A percentile compares a stretch with the other conserved stretches of the same genome.
Evolutionary conservation across 2,113 vertebrate species (phyloP).

Genomic region (Tretioscincus oriximinensis): DNA sequence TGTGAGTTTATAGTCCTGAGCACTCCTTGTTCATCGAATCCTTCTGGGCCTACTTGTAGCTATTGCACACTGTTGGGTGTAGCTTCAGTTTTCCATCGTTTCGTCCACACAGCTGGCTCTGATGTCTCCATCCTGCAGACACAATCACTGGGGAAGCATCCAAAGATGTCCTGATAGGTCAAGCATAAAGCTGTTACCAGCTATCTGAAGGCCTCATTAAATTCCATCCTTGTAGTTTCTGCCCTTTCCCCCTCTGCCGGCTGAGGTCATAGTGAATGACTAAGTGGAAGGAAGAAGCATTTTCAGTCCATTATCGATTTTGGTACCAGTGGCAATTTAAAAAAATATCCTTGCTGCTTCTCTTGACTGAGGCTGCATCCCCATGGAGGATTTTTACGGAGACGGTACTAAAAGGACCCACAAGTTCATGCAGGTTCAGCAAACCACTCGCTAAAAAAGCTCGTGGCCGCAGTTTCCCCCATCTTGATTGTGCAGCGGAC

Average conservation of each 20-base stretch:
- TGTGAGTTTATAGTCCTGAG: slow-evolving; percentile 36
- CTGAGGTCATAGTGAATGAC: background rate
- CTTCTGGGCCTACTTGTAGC: slow-evolving; percentile 52
- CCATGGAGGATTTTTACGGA: too few relatives aligned
- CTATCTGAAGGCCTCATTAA: background rate
- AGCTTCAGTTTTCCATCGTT: slow-evolving; percentile 53
- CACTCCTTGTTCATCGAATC: slow-evolving; percentile 54
- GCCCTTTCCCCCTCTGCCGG: background rate
- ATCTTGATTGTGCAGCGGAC: too few relatives aligned
- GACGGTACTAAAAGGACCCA: too few relatives aligned
- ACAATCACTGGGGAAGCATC: slow-evolving; percentile 9
- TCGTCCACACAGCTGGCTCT: slow-evolving; percentile 39
- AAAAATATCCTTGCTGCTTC: background rate
- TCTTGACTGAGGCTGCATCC: background rate
- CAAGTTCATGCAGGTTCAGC: too few relatives aligned
- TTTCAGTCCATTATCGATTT: background rate
- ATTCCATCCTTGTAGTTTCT: background rate
- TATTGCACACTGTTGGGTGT: slow-evolving; percentile 20
- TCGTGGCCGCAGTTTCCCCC: too few relatives aligned
- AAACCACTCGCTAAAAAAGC: too few relatives aligned
- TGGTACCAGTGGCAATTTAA: background rate
- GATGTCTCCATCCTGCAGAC: slow-evolving; percentile 5
- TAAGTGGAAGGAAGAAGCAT: background rate
- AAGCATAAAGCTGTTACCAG: background rate
- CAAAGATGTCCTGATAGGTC: background rate